Percentiles rank a stretch among this genome's conserved stretches.
Conservation (phyloP, 2,797 vertebrate genomes). For the Cheracebus regulus region DNA sequence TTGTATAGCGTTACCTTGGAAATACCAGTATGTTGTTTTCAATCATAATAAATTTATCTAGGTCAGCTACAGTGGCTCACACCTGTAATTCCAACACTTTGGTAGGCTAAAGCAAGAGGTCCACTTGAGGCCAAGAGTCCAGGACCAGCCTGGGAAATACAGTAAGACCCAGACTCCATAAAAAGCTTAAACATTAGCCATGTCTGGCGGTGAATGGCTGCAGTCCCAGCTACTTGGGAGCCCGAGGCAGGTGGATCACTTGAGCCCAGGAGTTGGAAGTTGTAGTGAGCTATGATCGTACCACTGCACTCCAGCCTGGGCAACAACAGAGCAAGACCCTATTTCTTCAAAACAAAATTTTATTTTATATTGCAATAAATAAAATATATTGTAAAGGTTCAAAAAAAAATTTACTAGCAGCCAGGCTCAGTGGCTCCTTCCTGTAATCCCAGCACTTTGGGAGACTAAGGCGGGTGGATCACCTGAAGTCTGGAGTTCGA, state of each 20-base stretch:
- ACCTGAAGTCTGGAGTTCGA: no score
- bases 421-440: no score
- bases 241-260: background rate
- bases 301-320: background rate
- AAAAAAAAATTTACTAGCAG: background rate
- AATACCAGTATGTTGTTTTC: constrained; percentile 21
- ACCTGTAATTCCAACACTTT: background rate
- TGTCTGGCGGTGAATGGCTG: background rate
- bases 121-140: background rate
- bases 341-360: background rate
- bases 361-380: constrained; percentile 39
- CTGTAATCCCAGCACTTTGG: no score
- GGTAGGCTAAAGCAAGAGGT: background rate
- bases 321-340: background rate
- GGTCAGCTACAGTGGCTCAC: background rate
- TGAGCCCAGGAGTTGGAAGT: background rate
- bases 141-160: background rate
- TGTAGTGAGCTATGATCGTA: background rate
- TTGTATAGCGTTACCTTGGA: background rate
- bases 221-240: background rate
- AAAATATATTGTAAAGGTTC: background rate
- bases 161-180: background rate
- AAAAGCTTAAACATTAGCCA: background rate
- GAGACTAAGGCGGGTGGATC: no score
- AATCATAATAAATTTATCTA: background rate